Conservation (phyloP, 2,113 vertebrate species). For the Odontesthes bonariensis region DNA sequence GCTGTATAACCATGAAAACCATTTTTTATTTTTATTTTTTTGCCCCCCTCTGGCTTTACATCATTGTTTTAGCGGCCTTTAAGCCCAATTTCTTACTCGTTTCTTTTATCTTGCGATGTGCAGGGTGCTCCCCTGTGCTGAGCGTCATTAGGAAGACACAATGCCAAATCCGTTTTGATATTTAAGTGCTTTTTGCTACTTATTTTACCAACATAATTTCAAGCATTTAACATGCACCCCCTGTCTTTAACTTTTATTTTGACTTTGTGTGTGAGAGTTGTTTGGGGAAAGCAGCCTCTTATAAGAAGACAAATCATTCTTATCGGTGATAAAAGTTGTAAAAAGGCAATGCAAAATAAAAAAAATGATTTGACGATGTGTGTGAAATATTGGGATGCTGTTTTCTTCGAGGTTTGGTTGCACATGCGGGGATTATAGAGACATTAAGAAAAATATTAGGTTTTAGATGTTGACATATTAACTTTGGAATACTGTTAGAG, state of each 20-base stretch:
- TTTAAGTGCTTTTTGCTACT: slow-evolving; percentile 61
- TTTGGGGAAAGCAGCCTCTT: slow-evolving; percentile 52
- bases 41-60: neutral
- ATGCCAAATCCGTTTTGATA: slow-evolving; percentile 68
- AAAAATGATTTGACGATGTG: slow-evolving; percentile 66
- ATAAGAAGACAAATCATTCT: slow-evolving; percentile 54
- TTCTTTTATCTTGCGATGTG: slow-evolving; percentile 51
- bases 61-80: slow-evolving; percentile 61
- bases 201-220: slow-evolving; percentile 69
- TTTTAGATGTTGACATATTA: too few relatives aligned
- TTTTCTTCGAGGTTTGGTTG: neutral
- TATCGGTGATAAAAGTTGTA: slow-evolving; percentile 69
- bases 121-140: slow-evolving; percentile 36
- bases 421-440: neutral
- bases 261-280: slow-evolving; percentile 43
- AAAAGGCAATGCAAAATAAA: slow-evolving; percentile 74
- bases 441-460: too few relatives aligned
- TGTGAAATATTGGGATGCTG: slow-evolving; percentile 33
- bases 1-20: neutral
- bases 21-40: slow-evolving; percentile 6
- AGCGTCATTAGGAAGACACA: slow-evolving; percentile 32
- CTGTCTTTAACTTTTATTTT: slow-evolving; percentile 60
- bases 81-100: slow-evolving; percentile 39
- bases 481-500: too few relatives aligned
- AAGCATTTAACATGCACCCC: slow-evolving; percentile 32